Evolutionary conservation across 1,140 invertebrate genomes (phyloP), one percentile per base, ranked within the genome.

Genomic region (Halictus rubicundus): DNA sequence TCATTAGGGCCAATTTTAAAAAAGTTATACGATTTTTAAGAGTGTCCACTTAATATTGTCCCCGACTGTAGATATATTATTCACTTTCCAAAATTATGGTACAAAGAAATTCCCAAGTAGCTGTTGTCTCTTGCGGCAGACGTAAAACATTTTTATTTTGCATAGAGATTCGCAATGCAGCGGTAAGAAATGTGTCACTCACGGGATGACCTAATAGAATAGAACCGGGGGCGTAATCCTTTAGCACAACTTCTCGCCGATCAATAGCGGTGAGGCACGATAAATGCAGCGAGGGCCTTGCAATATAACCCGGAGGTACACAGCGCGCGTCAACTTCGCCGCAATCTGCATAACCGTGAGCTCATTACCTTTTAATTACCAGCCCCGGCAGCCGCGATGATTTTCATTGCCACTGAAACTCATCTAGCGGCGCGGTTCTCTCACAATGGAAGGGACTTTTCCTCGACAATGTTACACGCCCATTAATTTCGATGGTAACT

Each of bases 311-410:
- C 39, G 25, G 49, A 57, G 61, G 59, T 54, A 42, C 49, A 46
- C 23, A 39, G 12, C 27, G 69, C 61, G 59, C 80, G 82, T 86
- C 74, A 83, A 75, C 72, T 80, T 86, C 70, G 37, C 72, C 66
- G 49, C 68, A 72, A 83, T 87, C 78, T 87, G 71, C 85, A 84
- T 86, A 87, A 83, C 74, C 66, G 78, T 77, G 68, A 86, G 84
- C 82, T 86, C 84, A 83, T 87, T 87, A 87, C 71, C 85, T 87
- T 87, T 87, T 87, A 87, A 87, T 87, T 87, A 86, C 63, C 81
- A 32, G 63, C 23, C 63, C 46, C 68, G 72, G 71, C 66, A 37
- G 37, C 74, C 49, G 72, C 68, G 85, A 87, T 87, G 78, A 87
- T 84, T 87, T 87, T 84, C 86, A 84, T 84, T 87, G 85, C 39